Evolutionary conservation across 35 echinoderm and acorn worm genomes (phyloP).

Genomic region (Diadema setosum): DNA sequence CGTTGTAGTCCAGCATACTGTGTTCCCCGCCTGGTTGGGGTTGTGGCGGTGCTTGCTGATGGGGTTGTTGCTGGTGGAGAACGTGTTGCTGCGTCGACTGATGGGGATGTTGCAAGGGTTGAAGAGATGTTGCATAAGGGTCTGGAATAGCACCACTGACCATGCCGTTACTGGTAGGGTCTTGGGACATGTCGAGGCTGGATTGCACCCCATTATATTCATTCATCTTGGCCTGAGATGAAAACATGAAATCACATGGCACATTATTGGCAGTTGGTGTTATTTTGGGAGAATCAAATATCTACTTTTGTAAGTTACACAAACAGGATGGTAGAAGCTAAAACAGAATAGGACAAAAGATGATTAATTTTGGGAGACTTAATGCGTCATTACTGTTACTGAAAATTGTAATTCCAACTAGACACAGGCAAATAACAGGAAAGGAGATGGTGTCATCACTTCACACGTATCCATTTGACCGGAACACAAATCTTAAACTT

Average conservation of each 20-base stretch:
- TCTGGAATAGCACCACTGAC: neutral
- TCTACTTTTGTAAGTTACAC: no score
- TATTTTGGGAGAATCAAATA: no score
- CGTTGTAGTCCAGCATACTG: neutral
- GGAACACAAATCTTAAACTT: no score
- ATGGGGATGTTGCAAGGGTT: neutral
- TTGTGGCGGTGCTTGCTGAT: neutral
- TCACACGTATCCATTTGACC: no score
- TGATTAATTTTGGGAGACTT: no score
- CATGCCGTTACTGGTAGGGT: neutral
- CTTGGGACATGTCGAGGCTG: neutral
- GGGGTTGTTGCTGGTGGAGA: neutral
- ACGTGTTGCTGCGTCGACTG: neutral
- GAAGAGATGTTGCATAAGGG: neutral
- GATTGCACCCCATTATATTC: neutral
- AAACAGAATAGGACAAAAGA: no score
- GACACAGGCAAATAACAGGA: no score
- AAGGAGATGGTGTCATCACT: no score
- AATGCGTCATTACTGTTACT: no score
- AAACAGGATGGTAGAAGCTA: no score
- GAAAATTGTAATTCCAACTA: no score
- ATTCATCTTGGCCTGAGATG: constrained; percentile 1
- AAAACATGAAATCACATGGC: neutral
- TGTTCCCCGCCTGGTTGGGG: neutral
- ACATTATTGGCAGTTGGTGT: no score